phyloP scores from a whole-genome alignment of 2,113 vertebrate genomes.

The Takifugu flavidus region DNA sequence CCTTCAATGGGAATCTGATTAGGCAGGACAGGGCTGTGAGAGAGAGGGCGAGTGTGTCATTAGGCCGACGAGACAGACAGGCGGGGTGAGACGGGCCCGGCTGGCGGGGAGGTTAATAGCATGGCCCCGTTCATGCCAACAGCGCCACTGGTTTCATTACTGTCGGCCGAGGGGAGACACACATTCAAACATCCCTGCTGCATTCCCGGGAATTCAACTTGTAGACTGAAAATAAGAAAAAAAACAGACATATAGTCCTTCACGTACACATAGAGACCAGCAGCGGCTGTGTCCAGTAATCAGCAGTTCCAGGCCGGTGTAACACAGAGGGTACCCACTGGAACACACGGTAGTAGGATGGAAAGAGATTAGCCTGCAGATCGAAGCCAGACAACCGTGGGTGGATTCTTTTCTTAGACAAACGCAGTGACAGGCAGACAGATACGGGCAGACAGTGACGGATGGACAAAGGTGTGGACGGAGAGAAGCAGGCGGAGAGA shows the following conservation, averaged over 20 bases:
- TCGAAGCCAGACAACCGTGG: constrained; percentile 58
- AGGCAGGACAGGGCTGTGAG: constrained; percentile 60
- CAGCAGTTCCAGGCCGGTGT: constrained; percentile 48
- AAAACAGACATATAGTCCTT: constrained; percentile 22
- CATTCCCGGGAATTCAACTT: constrained; percentile 21
- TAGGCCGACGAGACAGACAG: constrained; percentile 66
- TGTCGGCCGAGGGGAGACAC: constrained; percentile 33
- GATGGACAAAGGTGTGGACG: constrained; percentile 12
- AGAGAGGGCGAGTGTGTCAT: constrained; percentile 54
- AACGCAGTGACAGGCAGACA: constrained; percentile 41
- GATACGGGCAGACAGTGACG: constrained; percentile 36
- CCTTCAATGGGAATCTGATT: constrained; percentile 68
- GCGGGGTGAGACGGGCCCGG: constrained; percentile 64
- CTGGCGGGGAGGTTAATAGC: constrained; percentile 74
- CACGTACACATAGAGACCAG: constrained; percentile 2
- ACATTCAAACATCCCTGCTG: constrained; percentile 5
- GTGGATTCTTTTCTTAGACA: constrained; percentile 48
- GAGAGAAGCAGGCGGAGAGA: constrained; percentile 7
- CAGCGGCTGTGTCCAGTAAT: constrained; percentile 43
- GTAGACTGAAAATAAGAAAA: constrained; percentile 19
- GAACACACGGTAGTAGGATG: constrained; percentile 56
- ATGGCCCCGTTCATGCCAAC: constrained; percentile 70
- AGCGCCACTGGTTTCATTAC: constrained; percentile 69
- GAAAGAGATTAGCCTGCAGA: constrained; percentile 54
- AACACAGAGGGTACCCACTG: constrained; percentile 43